Conservation (phyloP, 2,888 invertebrate species). For the Oxyteleia sp. region DNA sequence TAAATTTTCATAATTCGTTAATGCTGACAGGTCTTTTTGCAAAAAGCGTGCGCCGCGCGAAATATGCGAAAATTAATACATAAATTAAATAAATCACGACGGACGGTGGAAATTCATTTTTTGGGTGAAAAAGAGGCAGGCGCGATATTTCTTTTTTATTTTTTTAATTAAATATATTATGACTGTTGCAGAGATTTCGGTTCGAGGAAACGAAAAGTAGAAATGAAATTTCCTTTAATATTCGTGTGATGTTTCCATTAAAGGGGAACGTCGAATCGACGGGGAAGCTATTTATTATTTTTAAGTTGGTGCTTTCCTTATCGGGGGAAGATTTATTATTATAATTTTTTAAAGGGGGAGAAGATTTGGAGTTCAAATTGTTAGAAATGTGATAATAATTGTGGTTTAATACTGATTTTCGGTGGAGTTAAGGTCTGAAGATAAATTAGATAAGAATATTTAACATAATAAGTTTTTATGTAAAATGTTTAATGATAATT, state of each 20-base stretch:
- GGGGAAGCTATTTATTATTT: slow-evolving; percentile 59
- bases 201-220: slow-evolving; percentile 56
- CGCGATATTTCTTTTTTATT: too few species aligned
- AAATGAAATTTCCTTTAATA: slow-evolving; percentile 64
- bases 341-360: not conserved
- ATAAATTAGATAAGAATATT: too few species aligned
- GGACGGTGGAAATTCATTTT: slow-evolving; percentile 23
- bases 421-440: too few species aligned
- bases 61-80: slow-evolving; percentile 33
- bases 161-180: too few species aligned
- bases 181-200: slow-evolving; percentile 46
- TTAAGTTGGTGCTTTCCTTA: slow-evolving; percentile 48
- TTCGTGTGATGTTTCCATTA: slow-evolving; percentile 61
- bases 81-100: slow-evolving; percentile 46
- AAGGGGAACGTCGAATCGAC: slow-evolving; percentile 53
- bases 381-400: not conserved
- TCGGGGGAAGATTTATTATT: slow-evolving; percentile 34
- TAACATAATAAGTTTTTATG: too few species aligned
- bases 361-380: not conserved
- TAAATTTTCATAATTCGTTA: slow-evolving; percentile 47
- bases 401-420: too few species aligned
- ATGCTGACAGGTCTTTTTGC: slow-evolving; percentile 35
- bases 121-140: slow-evolving; percentile 20
- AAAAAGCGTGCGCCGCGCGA: not conserved
- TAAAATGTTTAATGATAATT: too few species aligned